Evolutionary conservation across 2,797 vertebrate genomes (phyloP), one percentile per base, ranked within the genome.

Genomic region (Enteromius fasciolatus): DNA sequence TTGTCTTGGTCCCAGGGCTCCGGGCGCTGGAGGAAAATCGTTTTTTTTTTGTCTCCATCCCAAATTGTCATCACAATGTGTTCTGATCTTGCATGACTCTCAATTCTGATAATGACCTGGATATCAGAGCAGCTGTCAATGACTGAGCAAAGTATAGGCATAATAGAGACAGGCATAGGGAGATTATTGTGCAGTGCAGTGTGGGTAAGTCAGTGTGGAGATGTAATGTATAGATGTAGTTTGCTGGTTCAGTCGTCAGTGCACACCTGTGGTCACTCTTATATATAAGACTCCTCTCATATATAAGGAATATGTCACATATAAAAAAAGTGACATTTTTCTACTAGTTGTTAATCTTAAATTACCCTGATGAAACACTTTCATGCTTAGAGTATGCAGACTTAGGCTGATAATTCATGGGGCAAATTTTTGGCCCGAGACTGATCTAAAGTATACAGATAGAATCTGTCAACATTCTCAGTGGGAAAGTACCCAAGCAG

Each of bases 21-120:
- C 85, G 88, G 82, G 86, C 84, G 39, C 85, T 84, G 87, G 73
- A 87, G 87, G 89, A 93, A 80, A 93, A 92, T 92, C 88, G 90
- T 92, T 92, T 91, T 89, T 88, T 46, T 41, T 31, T 64, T 64
- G 0, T 6, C 9, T 3, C 11, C 39, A n/a, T 8, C 25, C 9
- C 28, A 33, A 52, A 44, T 52, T 59, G 0, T 63, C 57, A 64
- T 78, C 25, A 50, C 39, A 31, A 67, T 14, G 28, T 68, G 44
- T 36, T 17, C 52, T 76, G 52, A 59, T 59, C 52, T 33, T 23
- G 44, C 63, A 54, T 25, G 7, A 78, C 3, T 36, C 28, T 67
- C 46, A 68, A 0, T 67, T 52, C 44, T 64, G 20, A 23, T 76
- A 61, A 44, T 39, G 54, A 63, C 36, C 23, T 61, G 25, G 57